phyloP scores from a whole-genome alignment of 1,140 invertebrate genomes.

The Coptotermes formosanus region DNA sequence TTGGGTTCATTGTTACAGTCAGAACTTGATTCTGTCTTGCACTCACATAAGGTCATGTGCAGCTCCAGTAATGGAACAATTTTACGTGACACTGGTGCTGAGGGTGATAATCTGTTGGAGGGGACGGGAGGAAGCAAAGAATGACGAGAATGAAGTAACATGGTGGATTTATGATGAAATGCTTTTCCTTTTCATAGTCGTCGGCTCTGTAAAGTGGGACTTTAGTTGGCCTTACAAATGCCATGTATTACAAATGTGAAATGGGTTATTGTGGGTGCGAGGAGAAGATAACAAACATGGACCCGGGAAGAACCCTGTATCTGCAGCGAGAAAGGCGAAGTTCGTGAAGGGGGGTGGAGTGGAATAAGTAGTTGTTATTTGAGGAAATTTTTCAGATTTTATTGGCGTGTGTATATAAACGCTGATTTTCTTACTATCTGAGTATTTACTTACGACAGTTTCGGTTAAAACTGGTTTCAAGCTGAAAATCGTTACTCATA shows the following conservation, averaged over 20 bases:
- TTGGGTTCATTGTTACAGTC: background rate
- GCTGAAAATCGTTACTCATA: too few relatives aligned
- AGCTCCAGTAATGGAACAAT: background rate
- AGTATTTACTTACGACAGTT: too few relatives aligned
- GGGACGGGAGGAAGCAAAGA: background rate
- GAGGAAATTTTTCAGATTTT: too few relatives aligned
- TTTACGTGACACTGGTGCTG: background rate
- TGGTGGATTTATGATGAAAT: conserved; percentile 1
- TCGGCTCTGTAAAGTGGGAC: background rate
- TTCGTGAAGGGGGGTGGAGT: too few relatives aligned
- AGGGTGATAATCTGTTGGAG: background rate
- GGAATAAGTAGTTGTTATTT: too few relatives aligned
- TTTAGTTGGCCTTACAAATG: background rate
- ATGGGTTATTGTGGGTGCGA: background rate
- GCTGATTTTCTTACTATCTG: too few relatives aligned
- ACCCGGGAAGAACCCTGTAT: too few relatives aligned
- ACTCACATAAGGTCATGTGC: background rate
- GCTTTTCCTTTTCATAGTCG: background rate
- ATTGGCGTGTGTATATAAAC: too few relatives aligned
- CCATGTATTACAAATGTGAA: background rate
- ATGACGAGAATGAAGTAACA: background rate
- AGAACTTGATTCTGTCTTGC: background rate
- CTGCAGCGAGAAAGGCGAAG: too few relatives aligned
- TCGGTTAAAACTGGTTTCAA: too few relatives aligned
- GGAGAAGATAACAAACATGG: background rate